Conservation (phyloP, 2,888 invertebrate genomes). For the Mylabris sibirica region DNA sequence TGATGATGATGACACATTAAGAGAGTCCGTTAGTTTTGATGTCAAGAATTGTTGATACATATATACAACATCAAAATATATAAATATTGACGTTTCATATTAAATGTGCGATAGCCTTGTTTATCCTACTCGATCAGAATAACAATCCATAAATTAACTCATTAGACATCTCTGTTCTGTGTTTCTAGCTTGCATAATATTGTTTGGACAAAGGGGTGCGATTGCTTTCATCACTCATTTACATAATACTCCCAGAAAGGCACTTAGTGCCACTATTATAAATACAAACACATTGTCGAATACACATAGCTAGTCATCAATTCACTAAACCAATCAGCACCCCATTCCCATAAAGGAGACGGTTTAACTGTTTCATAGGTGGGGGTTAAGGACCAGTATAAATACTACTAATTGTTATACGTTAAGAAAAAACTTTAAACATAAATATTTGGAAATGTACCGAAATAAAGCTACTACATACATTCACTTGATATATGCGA, state of each 20-base stretch:
- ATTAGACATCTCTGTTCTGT: conserved; percentile 56
- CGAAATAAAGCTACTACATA: conserved; percentile 25
- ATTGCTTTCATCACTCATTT: conserved; percentile 57
- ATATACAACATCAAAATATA: conserved; percentile 49
- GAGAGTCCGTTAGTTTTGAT: conserved; percentile 51
- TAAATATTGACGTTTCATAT: conserved; percentile 60
- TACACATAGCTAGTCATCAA: conserved; percentile 47
- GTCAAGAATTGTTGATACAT: conserved; percentile 36
- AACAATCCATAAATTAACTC: conserved; percentile 62
- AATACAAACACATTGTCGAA: conserved; percentile 49
- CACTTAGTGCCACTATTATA: conserved; percentile 56
- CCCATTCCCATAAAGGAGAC: conserved; percentile 15
- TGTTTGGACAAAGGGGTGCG: conserved; percentile 59
- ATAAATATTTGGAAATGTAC: conserved; percentile 30
- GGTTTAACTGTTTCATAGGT: neutral
- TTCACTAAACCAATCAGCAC: conserved; percentile 46
- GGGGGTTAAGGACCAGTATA: conserved; percentile 16
- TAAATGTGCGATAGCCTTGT: conserved; percentile 54
- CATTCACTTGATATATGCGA: conserved; percentile 45
- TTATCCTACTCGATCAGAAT: conserved; percentile 56
- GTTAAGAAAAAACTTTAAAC: conserved; percentile 22
- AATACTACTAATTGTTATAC: conserved; percentile 19
- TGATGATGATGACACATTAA: conserved; percentile 52
- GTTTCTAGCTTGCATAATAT: conserved; percentile 54
- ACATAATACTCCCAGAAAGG: conserved; percentile 56